Conservation (phyloP, 1,140 invertebrate genomes). For the Probaryconus sp. region DNA sequence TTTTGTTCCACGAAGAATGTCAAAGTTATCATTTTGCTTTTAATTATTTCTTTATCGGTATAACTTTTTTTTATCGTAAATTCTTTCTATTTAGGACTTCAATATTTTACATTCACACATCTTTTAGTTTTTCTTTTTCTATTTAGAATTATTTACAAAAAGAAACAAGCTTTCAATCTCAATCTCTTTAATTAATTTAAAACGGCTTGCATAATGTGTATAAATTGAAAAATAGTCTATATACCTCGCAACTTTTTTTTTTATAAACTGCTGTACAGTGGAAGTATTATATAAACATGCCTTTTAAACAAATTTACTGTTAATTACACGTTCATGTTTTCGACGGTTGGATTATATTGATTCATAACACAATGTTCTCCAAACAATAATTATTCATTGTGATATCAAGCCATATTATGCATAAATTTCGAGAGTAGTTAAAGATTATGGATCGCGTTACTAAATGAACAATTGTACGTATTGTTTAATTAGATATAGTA, state of each 20-base stretch:
- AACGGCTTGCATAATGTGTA: background rate
- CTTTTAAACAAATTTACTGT: conserved; percentile 18
- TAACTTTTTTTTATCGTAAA: no score
- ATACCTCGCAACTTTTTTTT: conserved; percentile 10
- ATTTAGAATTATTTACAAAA: no score
- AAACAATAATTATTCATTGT: background rate
- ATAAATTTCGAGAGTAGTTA: no score
- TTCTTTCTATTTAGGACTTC: no score
- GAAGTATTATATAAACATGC: conserved; percentile 24
- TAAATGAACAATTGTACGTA: no score
- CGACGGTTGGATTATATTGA: background rate
- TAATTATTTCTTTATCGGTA: background rate
- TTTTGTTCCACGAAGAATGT: conserved; percentile 50
- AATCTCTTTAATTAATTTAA: no score
- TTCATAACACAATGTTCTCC: background rate
- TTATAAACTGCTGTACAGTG: no score
- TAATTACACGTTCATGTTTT: conserved; percentile 20
- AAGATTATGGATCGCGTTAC: no score
- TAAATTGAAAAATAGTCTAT: conserved; percentile 1
- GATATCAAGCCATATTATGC: background rate
- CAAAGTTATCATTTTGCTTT: conserved; percentile 8
- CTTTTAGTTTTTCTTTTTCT: no score
- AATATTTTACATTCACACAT: no score
- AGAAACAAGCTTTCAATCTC: no score
- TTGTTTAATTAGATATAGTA: no score